Evolutionary conservation across 2,888 invertebrate genomes (phyloP).

Genomic region (Coenonympha arcania): DNA sequence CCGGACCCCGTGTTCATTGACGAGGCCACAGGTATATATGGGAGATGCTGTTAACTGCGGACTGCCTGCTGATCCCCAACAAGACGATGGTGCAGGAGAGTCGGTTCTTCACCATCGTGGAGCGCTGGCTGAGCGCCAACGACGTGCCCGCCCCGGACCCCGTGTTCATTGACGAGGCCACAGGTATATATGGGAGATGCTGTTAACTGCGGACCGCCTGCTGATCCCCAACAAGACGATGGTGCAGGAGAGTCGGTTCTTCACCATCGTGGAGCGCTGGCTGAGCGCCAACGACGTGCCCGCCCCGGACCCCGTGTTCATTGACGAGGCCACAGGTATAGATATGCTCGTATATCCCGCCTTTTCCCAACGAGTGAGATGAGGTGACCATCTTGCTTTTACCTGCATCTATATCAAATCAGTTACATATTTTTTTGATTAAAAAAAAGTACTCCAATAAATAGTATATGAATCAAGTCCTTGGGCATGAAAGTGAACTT

Average conservation of each 20-base stretch:
- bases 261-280: conserved; percentile 90
- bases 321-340: conserved; percentile 63
- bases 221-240: conserved; percentile 95
- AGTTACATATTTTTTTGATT: too few relatives aligned
- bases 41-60: conserved; percentile 85
- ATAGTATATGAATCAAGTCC: too few relatives aligned
- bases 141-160: conserved; percentile 40
- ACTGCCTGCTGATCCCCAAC: conserved; percentile 91
- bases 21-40: conserved; percentile 56
- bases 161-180: conserved; percentile 57
- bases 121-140: conserved; percentile 82
- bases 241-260: conserved; percentile 92
- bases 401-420: too few relatives aligned
- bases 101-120: conserved; percentile 87
- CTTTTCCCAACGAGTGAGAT: too few relatives aligned
- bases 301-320: conserved; percentile 41
- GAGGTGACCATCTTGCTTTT: too few relatives aligned
- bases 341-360: background rate
- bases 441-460: too few relatives aligned
- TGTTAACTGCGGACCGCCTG: conserved; percentile 86
- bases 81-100: conserved; percentile 94
- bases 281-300: conserved; percentile 63
- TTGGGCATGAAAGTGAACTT: too few relatives aligned
- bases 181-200: conserved; percentile 75
- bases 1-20: conserved; percentile 50